These are phyloP conservation scores for Panzeria rudis DNA, from an alignment of 2,888 invertebrate species.

Conservation along the genomic window DNA sequence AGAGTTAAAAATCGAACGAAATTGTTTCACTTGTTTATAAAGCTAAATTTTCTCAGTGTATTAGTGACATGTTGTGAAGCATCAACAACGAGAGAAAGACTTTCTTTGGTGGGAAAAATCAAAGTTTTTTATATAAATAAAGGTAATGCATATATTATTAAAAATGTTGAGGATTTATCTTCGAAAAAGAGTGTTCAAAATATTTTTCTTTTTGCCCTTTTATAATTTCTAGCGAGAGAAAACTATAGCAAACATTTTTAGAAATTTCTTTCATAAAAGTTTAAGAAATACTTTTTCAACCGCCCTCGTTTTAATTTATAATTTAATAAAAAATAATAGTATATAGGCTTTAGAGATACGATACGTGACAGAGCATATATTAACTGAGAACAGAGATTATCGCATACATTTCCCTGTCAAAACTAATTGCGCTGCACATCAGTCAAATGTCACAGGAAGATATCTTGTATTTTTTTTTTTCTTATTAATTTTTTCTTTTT, in stretches of 20 bases:
- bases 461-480: conserved; percentile 20
- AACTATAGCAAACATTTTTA: too few species aligned
- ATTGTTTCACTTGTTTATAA: too few species aligned
- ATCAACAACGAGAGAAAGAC: too few species aligned
- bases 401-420: conserved; percentile 72
- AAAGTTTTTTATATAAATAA: too few species aligned
- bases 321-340: conserved; percentile 11
- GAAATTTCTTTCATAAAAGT: too few species aligned
- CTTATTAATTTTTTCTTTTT: not conserved
- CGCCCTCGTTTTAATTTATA: not conserved
- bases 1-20: too few species aligned
- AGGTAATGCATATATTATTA: too few species aligned
- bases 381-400: conserved; percentile 66
- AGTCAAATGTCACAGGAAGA: conserved; percentile 72
- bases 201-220: too few species aligned
- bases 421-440: conserved; percentile 74
- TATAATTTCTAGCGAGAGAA: too few species aligned
- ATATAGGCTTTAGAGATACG: conserved; percentile 57
- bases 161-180: not conserved
- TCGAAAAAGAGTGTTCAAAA: too few species aligned
- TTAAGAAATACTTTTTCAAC: not conserved
- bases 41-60: too few species aligned
- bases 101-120: not conserved
- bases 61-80: not conserved
- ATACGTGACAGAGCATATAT: conserved; percentile 66